Conservation (phyloP, 1,140 invertebrate genomes). For the Coptotermes formosanus region DNA sequence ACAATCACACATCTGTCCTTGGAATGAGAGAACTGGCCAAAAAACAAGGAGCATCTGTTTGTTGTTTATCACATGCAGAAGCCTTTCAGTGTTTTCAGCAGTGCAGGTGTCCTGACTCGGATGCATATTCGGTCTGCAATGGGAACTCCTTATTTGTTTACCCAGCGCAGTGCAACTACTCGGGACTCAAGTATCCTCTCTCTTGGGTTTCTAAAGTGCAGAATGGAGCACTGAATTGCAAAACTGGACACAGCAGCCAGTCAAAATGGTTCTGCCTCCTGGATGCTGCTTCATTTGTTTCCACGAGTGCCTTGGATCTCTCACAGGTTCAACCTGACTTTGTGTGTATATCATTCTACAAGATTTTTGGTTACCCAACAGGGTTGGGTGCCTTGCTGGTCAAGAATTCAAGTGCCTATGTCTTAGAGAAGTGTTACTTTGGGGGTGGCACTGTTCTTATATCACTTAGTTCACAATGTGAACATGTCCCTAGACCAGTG, state of each 20-base stretch:
- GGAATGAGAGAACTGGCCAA: constrained; percentile 75
- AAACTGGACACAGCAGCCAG: constrained; percentile 41
- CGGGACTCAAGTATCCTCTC: constrained; percentile 84
- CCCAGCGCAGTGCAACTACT: constrained; percentile 94
- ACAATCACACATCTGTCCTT: constrained; percentile 94
- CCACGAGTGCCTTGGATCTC: constrained; percentile 79
- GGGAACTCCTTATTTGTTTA: constrained; percentile 76
- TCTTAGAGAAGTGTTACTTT: constrained; percentile 78
- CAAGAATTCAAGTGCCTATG: constrained; percentile 60
- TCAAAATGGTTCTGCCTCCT: constrained; percentile 76
- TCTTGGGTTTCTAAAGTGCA: constrained; percentile 67
- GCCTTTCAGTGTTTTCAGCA: constrained; percentile 35
- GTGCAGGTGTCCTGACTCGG: background rate
- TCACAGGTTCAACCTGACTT: constrained; percentile 77
- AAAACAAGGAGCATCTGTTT: constrained; percentile 45
- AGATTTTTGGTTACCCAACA: constrained; percentile 97
- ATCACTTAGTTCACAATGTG: constrained; percentile 65
- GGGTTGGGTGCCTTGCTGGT: constrained; percentile 88
- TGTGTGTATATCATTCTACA: constrained; percentile 92
- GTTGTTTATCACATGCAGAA: constrained; percentile 47
- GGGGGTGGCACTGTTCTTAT: constrained; percentile 91
- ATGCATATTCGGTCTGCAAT: constrained; percentile 39
- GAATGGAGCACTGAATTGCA: constrained; percentile 56
- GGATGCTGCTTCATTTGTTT: constrained; percentile 81
- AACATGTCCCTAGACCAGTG: constrained; percentile 63